Conservation (phyloP, 2,797 vertebrate species). For the Premnoplex brunnescens region DNA sequence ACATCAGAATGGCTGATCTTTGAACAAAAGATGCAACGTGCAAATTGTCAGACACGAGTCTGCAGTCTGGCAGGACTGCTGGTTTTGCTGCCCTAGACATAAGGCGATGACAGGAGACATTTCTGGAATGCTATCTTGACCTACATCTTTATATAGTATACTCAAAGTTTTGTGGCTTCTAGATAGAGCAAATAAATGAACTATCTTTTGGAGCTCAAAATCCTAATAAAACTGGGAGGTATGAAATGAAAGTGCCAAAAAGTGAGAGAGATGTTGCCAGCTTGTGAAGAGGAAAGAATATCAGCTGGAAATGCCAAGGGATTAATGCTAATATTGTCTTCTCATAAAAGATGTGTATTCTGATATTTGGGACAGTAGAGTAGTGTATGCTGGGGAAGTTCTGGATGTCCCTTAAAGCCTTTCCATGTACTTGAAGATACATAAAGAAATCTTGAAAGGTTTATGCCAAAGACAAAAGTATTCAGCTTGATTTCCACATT, state of each 20-base stretch:
- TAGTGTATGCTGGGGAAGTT: background rate
- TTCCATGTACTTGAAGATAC: background rate
- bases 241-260: constrained; percentile 55
- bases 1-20: background rate
- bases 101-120: background rate
- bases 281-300: background rate
- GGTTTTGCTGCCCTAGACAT: constrained; percentile 17
- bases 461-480: background rate
- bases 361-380: background rate
- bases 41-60: background rate
- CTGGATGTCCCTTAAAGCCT: background rate
- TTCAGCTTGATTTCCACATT: background rate
- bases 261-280: constrained; percentile 6
- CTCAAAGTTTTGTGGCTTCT: constrained; percentile 38
- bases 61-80: constrained; percentile 24
- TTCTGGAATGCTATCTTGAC: constrained; percentile 38
- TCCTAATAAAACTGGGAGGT: constrained; percentile 63
- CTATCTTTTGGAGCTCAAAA: constrained; percentile 64
- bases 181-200: constrained; percentile 57
- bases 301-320: background rate
- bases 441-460: background rate
- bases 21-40: background rate
- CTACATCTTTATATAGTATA: background rate
- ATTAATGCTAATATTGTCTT: background rate
- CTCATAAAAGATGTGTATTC: background rate